A percentile compares a stretch with the other conserved stretches of the same genome.
Conservation (phyloP, 2,888 invertebrate genomes). For the Ochlodes sylvanus region DNA sequence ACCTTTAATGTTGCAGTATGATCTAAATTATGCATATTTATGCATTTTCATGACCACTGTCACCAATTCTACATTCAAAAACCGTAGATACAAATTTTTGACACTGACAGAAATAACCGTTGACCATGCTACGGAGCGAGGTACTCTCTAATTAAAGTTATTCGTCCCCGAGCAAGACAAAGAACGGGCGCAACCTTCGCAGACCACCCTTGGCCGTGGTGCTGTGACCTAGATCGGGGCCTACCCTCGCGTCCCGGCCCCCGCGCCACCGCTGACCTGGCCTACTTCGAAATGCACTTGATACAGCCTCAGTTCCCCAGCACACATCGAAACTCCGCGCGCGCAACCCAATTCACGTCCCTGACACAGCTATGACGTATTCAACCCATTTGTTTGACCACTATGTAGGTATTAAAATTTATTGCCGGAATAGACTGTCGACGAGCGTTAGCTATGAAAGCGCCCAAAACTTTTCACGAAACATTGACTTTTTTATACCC, state of each 20-base stretch:
- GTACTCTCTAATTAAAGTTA: conserved; percentile 31
- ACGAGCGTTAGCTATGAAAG: too few relatives aligned
- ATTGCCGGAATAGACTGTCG: not conserved
- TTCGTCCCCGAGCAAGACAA: conserved; percentile 58
- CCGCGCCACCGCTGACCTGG: conserved; percentile 76
- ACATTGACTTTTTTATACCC: too few relatives aligned
- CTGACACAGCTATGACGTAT: conserved; percentile 47
- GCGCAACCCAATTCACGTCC: conserved; percentile 54
- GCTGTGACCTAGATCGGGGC: conserved; percentile 72
- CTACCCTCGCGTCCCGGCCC: conserved; percentile 55
- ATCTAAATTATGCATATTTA: too few relatives aligned
- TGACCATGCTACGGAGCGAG: conserved; percentile 16
- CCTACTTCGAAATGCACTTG: conserved; percentile 77
- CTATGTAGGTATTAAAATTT: not conserved
- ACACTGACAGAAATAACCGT: conserved; percentile 10
- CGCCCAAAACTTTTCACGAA: too few relatives aligned
- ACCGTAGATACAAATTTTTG: not conserved
- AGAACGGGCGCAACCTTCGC: conserved; percentile 75
- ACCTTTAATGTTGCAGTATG: too few relatives aligned
- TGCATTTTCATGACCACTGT: too few relatives aligned
- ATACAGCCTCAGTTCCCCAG: conserved; percentile 61
- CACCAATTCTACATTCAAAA: too few relatives aligned
- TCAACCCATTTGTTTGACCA: conserved; percentile 47
- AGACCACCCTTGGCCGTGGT: conserved; percentile 82
- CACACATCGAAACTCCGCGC: conserved; percentile 50